These are phyloP conservation scores for Nephrotoma guestfalica DNA, from an alignment of 2,888 invertebrate species.

Conservation along the genomic window DNA sequence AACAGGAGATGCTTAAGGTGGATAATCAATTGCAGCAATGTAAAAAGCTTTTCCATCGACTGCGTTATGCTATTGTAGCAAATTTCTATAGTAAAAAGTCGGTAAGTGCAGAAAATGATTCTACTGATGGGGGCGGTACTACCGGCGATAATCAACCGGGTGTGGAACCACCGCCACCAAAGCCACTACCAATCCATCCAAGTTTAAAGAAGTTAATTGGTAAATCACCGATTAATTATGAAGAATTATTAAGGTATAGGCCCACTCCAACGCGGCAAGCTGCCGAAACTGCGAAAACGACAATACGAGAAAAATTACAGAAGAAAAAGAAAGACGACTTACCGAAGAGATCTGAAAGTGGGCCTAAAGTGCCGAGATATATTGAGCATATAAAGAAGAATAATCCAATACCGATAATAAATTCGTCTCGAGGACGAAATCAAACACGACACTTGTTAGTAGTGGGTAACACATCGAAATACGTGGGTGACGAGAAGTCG, in stretches of 20 bases:
- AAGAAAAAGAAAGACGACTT: slow-evolving; percentile 19
- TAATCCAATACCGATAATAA: slow-evolving; percentile 32
- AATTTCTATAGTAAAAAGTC: slow-evolving; percentile 45
- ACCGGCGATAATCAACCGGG: background rate
- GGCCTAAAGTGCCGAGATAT: slow-evolving; percentile 23
- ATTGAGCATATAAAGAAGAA: slow-evolving; percentile 30
- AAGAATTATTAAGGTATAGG: slow-evolving; percentile 34
- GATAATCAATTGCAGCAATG: slow-evolving; percentile 47
- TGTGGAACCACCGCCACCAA: slow-evolving; percentile 8
- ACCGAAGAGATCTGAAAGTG: background rate
- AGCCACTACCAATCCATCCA: slow-evolving; percentile 52
- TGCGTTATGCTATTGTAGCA: slow-evolving; percentile 42
- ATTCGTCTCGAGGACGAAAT: slow-evolving; percentile 37
- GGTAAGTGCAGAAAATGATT: slow-evolving; percentile 24
- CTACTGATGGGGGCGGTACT: slow-evolving; percentile 23
- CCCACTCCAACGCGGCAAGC: slow-evolving; percentile 34
- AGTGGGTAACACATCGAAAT: slow-evolving; percentile 66
- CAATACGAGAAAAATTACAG: slow-evolving; percentile 23
- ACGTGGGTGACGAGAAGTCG: slow-evolving; percentile 52
- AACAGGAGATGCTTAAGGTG: slow-evolving; percentile 54
- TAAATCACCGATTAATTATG: slow-evolving; percentile 35
- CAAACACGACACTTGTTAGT: slow-evolving; percentile 40
- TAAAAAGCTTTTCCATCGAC: slow-evolving; percentile 40
- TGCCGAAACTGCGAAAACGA: slow-evolving; percentile 31
- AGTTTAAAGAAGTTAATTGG: slow-evolving; percentile 59